These are phyloP conservation scores for Ephestia elutella DNA, from an alignment of 1,140 invertebrate species.

Conservation along the genomic window DNA sequence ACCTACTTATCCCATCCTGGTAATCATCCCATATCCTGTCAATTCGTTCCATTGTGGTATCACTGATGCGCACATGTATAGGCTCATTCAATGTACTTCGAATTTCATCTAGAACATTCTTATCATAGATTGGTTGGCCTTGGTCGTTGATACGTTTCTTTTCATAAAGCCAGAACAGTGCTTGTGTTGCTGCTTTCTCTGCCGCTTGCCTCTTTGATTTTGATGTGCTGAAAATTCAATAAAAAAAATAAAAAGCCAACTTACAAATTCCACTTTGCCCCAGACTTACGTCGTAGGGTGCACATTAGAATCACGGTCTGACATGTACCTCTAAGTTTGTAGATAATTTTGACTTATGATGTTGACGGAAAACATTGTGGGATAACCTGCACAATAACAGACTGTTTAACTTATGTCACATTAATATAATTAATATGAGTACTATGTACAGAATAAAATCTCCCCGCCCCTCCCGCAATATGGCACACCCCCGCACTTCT, in stretches of 20 bases:
- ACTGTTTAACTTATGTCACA: no score
- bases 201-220: slow-evolving; percentile 58
- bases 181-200: slow-evolving; percentile 51
- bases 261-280: no score
- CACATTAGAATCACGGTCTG: not conserved
- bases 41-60: slow-evolving; percentile 39
- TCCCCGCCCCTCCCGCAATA: no score
- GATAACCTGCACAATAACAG: no score
- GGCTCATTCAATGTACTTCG: slow-evolving; percentile 34
- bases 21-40: slow-evolving; percentile 52
- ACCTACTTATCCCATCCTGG: slow-evolving; percentile 56
- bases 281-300: no score
- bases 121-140: slow-evolving; percentile 48
- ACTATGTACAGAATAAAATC: no score
- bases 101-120: slow-evolving; percentile 38
- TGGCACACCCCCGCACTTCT: no score
- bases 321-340: no score
- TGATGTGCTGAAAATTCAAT: slow-evolving; percentile 45
- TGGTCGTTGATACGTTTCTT: slow-evolving; percentile 47
- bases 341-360: no score
- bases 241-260: no score
- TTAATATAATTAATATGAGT: no score
- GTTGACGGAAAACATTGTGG: no score
- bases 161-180: slow-evolving; percentile 50
- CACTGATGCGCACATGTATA: slow-evolving; percentile 33